Evolutionary conservation across 2,797 vertebrate species (phyloP), one percentile per base, ranked within the genome.

Genomic region (Yasuhikotakia modesta): DNA sequence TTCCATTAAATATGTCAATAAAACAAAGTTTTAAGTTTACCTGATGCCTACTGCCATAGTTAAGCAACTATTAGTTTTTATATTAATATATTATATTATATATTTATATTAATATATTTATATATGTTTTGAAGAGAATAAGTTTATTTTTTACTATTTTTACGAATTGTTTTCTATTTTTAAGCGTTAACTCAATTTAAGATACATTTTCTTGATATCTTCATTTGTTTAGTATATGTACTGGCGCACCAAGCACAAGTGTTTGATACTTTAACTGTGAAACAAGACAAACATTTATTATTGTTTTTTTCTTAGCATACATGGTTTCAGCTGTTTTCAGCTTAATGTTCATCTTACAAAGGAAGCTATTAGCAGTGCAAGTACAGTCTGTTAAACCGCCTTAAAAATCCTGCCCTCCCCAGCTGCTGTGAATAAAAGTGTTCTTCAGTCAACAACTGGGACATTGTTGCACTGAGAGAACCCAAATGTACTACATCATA

Each of bases 381-480:
- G 67, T 71, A 65, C 76, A 71, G 58, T 64, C 76, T 78, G 76
- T 78, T 65, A 35, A 68, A 70, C 21, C 22, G 21, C 76, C 76
- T 63, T 30, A n/a, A 24, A 50, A 77, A 48, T 63, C 57, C 14
- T 39, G 66, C 55, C 75, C 66, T 77, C 67, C 75, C 75, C 61
- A 81, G 77, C 78, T 73, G 64, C 69, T 73, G 58, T 73, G 81
- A 82, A 82, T 73, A 72, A 58, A 68, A 70, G 72, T 79, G 76
- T 84, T 84, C 73, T 80, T 80, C 73, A 61, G 80, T 87, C 79
- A 81, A 82, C 80, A 82, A 82, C 79, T 70, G 60, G 67, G 79
- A 70, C 81, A 85, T 85, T 82, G 76, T 81, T 81, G 79, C 81
- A 32, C 79, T 69, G 73, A 84, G 69, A 76, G 66, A 55, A 68